Evolutionary conservation across 2,888 invertebrate genomes (phyloP).

Genomic region (Gastracanthus pulcherrimus): DNA sequence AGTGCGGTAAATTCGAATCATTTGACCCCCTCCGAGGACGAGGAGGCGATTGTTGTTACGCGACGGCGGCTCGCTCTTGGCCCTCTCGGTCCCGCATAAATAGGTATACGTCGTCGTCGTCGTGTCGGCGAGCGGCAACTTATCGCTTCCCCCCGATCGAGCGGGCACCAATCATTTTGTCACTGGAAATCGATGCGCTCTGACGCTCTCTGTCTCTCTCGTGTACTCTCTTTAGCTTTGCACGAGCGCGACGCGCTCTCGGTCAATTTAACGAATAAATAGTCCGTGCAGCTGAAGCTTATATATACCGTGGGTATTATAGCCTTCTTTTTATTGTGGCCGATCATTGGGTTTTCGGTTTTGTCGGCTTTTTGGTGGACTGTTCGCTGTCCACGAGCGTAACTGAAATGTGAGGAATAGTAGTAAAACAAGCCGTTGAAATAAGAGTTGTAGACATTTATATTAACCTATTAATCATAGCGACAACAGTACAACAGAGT

Average conservation of each 20-base stretch:
- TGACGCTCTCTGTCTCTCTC: background rate
- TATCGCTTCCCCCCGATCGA: no score
- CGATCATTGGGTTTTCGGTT: no score
- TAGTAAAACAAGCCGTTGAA: background rate
- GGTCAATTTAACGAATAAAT: background rate
- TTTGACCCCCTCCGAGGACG: conserved; percentile 1
- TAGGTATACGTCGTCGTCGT: background rate
- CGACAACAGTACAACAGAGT: no score
- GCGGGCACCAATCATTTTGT: conserved; percentile 29
- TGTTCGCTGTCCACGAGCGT: background rate
- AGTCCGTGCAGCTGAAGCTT: background rate
- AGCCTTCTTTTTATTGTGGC: no score
- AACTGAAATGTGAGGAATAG: background rate
- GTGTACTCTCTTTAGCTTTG: no score
- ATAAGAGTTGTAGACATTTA: no score
- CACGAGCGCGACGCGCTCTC: no score
- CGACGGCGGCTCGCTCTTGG: no score
- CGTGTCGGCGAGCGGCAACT: background rate
- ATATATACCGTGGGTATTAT: no score
- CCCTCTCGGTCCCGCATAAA: no score
- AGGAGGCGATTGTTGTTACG: no score
- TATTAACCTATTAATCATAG: no score
- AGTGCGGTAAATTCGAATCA: conserved; percentile 14
- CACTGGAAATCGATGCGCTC: conserved; percentile 34
- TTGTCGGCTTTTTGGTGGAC: background rate